phyloP scores from a whole-genome alignment of 2,888 invertebrate genomes.

The Stramonita haemastoma region DNA sequence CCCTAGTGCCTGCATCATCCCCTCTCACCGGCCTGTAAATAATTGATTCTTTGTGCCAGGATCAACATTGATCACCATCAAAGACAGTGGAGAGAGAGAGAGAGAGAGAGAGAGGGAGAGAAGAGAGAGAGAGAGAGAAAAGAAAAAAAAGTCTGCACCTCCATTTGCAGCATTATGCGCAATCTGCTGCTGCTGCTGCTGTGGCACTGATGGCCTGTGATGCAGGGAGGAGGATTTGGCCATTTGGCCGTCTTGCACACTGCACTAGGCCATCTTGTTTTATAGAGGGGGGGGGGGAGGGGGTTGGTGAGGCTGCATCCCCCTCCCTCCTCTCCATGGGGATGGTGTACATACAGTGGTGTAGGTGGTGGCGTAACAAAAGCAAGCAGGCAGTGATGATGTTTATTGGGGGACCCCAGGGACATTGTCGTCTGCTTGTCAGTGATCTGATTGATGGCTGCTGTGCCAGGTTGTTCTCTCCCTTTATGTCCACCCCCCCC shows the following conservation, averaged over 20 bases:
- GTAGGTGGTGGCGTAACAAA: too few relatives aligned
- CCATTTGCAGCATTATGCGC: neutral
- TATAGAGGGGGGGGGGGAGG: too few relatives aligned
- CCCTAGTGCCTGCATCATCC: neutral
- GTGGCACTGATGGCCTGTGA: neutral
- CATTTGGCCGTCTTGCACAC: neutral
- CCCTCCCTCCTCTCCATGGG: too few relatives aligned
- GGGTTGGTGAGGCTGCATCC: too few relatives aligned
- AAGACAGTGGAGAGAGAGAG: neutral
- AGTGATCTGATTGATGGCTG: neutral
- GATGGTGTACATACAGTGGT: too few relatives aligned
- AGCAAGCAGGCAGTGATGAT: neutral
- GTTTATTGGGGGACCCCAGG: neutral
- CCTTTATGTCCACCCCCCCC: neutral
- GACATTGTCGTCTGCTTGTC: neutral
- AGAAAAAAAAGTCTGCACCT: neutral
- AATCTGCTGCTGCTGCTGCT: neutral
- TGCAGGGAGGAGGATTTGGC: slow-evolving; percentile 21
- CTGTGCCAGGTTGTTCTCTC: neutral
- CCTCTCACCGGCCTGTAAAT: slow-evolving; percentile 12
- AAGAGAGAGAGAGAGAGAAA: neutral
- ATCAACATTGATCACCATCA: slow-evolving; percentile 41
- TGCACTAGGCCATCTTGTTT: neutral
- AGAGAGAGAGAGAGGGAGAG: neutral
- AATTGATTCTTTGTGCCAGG: slow-evolving; percentile 26